Evolutionary conservation across 2,113 vertebrate species (phyloP).

Genomic region (Xiphorhynchus elegans): DNA sequence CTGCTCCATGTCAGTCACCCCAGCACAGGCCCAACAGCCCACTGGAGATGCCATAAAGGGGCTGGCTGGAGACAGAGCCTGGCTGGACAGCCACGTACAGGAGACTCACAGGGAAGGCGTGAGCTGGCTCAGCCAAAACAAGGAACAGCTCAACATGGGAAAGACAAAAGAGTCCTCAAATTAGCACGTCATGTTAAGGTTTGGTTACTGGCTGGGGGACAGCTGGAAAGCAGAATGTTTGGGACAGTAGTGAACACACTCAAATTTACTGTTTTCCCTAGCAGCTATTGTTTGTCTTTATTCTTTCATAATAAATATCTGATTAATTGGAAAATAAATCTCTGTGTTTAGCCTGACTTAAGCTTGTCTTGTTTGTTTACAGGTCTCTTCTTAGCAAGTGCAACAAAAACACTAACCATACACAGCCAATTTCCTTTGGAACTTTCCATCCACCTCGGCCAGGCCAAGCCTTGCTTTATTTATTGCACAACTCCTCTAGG

Average conservation of each 20-base stretch:
- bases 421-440: conserved; percentile 18
- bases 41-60: rapidly evolving
- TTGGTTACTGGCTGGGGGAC: background rate
- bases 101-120: background rate
- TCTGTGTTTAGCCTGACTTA: conserved; percentile 48
- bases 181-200: background rate
- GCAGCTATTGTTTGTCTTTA: background rate
- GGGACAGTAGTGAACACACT: background rate
- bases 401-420: conserved; percentile 32
- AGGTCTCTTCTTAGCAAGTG: conserved; percentile 51
- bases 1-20: background rate
- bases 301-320: conserved; percentile 2
- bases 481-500: conserved; percentile 13
- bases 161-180: background rate
- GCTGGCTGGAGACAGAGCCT: rapidly evolving
- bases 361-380: conserved; percentile 21
- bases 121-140: background rate
- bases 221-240: background rate
- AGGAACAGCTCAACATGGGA: background rate
- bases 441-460: background rate
- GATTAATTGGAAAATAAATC: conserved; percentile 52
- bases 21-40: background rate
- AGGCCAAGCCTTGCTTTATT: conserved; percentile 17
- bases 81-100: rapidly evolving
- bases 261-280: background rate